These are phyloP conservation scores for Rutilus rutilus DNA, from an alignment of 2,113 vertebrate species.

Conservation along the genomic window DNA sequence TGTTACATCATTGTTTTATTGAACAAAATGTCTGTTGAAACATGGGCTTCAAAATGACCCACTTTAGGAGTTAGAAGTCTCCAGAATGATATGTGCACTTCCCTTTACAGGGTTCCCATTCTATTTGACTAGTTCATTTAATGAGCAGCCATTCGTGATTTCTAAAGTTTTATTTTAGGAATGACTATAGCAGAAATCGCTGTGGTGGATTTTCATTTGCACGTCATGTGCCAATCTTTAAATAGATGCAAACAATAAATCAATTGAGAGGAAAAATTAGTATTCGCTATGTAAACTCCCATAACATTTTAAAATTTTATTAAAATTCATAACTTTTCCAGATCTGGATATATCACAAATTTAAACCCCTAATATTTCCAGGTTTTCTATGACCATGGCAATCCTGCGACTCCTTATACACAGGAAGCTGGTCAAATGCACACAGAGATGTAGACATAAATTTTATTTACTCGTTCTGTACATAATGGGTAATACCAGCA, in stretches of 20 bases:
- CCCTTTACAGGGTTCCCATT: background rate
- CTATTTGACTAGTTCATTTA: background rate
- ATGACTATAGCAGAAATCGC: background rate
- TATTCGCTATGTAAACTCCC: background rate
- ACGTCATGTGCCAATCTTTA: background rate
- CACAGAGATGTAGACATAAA: slow-evolving; percentile 82
- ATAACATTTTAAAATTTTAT: background rate
- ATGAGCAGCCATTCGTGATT: background rate
- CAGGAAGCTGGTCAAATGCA: slow-evolving; percentile 39
- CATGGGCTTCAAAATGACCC: background rate
- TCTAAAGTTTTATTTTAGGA: background rate
- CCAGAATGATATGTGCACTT: slow-evolving; percentile 23
- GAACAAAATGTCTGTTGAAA: slow-evolving; percentile 11
- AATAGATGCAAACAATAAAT: background rate
- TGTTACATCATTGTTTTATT: slow-evolving; percentile 20
- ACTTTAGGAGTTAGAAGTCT: background rate
- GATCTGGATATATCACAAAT: no score
- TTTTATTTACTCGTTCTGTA: slow-evolving; percentile 90
- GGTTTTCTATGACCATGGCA: background rate
- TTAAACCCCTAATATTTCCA: background rate
- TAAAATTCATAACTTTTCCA: background rate
- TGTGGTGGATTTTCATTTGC: background rate
- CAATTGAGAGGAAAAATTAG: background rate
- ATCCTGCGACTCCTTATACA: background rate
- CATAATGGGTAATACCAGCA: slow-evolving; percentile 80